Percentiles rank a stretch among this genome's conserved stretches.
phyloP scores from a whole-genome alignment of 2,797 vertebrate species.

The Enoplosus armatus region DNA sequence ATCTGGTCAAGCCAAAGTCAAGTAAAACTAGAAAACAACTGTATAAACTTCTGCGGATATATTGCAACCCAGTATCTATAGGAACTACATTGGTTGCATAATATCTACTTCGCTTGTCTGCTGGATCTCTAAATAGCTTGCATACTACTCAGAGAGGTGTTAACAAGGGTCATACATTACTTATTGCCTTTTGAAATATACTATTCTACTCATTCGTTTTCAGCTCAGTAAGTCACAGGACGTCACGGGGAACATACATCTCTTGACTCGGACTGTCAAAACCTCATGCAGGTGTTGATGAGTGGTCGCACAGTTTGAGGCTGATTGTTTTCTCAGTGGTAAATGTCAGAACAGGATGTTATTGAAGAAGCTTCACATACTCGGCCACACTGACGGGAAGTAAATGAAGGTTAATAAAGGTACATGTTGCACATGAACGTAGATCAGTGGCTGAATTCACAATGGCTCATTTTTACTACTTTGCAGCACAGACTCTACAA shows the following conservation, averaged over 20 bases:
- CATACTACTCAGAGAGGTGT: not conserved
- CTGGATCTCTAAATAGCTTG: not conserved
- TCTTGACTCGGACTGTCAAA: not conserved
- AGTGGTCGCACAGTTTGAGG: not conserved
- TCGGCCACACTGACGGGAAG: not conserved
- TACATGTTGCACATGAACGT: not conserved
- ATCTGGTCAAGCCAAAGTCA: not conserved
- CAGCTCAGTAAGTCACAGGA: not conserved
- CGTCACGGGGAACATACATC: not conserved
- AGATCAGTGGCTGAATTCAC: conserved; percentile 24
- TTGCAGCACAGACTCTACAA: not conserved
- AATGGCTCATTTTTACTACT: conserved; percentile 12
- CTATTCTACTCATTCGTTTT: not conserved
- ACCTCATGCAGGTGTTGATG: not conserved
- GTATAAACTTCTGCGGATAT: not conserved
- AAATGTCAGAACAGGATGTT: not conserved
- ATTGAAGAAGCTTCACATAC: not conserved
- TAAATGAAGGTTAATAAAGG: conserved; percentile 27
- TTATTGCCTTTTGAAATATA: not conserved
- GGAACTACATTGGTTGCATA: not conserved
- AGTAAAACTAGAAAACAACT: not conserved
- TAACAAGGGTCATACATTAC: not conserved
- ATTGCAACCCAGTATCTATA: not conserved
- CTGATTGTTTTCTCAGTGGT: not conserved
- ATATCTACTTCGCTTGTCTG: not conserved